These are phyloP conservation scores for Zaprionus taronus DNA, from an alignment of 1,140 invertebrate genomes.

Conservation along the genomic window DNA sequence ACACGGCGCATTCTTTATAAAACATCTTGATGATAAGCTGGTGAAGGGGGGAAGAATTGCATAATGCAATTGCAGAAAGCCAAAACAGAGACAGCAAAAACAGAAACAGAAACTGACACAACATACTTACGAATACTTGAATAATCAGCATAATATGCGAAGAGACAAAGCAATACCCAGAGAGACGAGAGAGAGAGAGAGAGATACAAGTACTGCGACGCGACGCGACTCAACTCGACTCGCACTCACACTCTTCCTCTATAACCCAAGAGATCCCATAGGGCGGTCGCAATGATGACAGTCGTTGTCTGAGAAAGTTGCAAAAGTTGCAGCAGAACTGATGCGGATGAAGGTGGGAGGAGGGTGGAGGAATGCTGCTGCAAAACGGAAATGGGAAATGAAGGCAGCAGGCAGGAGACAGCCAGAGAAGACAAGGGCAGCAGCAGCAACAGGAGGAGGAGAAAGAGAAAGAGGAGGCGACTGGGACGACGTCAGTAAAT, in stretches of 20 bases:
- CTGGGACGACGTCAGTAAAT: slow-evolving; percentile 51
- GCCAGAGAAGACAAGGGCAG: neutral
- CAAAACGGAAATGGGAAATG: slow-evolving; percentile 9
- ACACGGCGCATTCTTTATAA: slow-evolving; percentile 49
- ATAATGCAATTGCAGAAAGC: slow-evolving; percentile 68
- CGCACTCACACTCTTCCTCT: neutral
- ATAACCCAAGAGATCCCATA: slow-evolving; percentile 12
- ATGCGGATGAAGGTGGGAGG: neutral
- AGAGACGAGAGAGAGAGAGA: slow-evolving; percentile 46
- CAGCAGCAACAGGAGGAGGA: neutral
- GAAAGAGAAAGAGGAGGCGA: neutral
- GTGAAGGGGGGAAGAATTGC: slow-evolving; percentile 43
- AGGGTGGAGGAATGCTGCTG: neutral
- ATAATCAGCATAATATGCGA: slow-evolving; percentile 60
- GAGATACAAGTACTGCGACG: slow-evolving; percentile 34
- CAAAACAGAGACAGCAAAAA: slow-evolving; percentile 24
- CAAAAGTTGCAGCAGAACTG: slow-evolving; percentile 52
- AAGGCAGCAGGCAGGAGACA: neutral
- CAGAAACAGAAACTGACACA: slow-evolving; percentile 44
- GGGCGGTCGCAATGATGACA: slow-evolving; percentile 56
- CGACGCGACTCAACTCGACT: neutral
- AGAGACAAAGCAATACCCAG: slow-evolving; percentile 51
- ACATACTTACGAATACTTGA: slow-evolving; percentile 51
- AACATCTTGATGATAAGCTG: slow-evolving; percentile 62
- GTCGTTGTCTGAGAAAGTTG: slow-evolving; percentile 70